Base-by-base conservation (phyloP, 2,797 vertebrate species). In the Molothrus aeneus region DNA sequence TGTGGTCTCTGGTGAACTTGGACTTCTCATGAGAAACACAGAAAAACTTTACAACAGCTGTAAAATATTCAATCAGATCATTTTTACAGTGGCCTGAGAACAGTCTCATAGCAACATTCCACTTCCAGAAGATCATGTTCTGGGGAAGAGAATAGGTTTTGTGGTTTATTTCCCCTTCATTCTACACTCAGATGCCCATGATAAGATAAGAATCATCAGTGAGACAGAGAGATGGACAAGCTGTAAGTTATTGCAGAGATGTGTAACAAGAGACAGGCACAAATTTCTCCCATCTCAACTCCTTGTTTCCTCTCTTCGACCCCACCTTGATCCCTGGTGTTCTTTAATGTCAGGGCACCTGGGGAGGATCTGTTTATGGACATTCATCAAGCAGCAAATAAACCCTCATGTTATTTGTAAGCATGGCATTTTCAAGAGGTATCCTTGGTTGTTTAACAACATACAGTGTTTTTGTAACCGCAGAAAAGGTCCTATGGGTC, bases 351-450 rank as follows among this genome's bases (percentile, higher is more conserved):
- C 83, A 92, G 63, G 45, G 60, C 60, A 89, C 38, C 15, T 10
- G 0, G 57, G 83, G 74, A 93, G 68, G 87, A 77, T 86, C 69
- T 94, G 69, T 93, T 96, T 86, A 72, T 61, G 56, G 82, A 61
- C 59, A 72, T 93, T 88, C 57, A 38, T 82, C 59, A 83, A 45
- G 51, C 42, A 90, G 74, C 60, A 82, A 79, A 68, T 91, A 88
- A 86, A 91, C 59, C 10, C 32, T 78, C 31, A 11, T 25, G 14
- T 28, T 96, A 57, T 73, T 74, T 78, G 50, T 93, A 87, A 92
- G 74, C 34, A 36, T 94, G 88, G 90, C 80, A 93, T 97, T 96
- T 95, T 88, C 86, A 94, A 86, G 80, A 92, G 53, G 7, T 78
- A 38, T 59, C 90, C 91, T 91, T 25, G 32, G 63, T 54, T 90